Evolutionary conservation across 2,888 invertebrate species (phyloP).

Genomic region (Rhagium mordax): DNA sequence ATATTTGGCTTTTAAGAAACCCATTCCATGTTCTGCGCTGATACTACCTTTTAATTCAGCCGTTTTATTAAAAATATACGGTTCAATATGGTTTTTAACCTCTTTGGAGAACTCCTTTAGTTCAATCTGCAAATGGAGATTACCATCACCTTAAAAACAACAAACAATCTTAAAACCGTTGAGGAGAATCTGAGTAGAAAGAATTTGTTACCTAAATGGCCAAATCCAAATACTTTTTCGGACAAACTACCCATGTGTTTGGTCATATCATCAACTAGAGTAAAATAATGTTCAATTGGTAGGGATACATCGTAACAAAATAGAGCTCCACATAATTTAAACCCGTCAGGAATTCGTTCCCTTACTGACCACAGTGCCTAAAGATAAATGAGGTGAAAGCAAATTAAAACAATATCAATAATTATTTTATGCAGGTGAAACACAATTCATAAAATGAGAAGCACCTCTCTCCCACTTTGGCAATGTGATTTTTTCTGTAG

Average conservation of each 20-base stretch:
- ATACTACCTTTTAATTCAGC: conserved; percentile 86
- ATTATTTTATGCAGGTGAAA: too few species aligned
- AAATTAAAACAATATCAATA: not conserved
- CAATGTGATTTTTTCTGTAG: too few species aligned
- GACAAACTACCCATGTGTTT: conserved; percentile 77
- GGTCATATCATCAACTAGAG: conserved; percentile 81
- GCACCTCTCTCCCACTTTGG: too few species aligned
- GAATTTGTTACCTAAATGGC: conserved; percentile 84
- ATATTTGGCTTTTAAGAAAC: conserved; percentile 87
- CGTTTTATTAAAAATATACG: conserved; percentile 91
- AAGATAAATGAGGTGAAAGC: conserved; percentile 41
- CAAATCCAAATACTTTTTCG: conserved; percentile 86
- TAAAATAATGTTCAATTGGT: conserved; percentile 86
- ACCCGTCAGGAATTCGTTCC: conserved; percentile 85
- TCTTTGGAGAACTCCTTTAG: conserved; percentile 75
- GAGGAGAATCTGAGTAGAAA: not conserved
- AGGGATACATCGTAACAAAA: conserved; percentile 95
- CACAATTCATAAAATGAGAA: too few species aligned
- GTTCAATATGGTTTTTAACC: conserved; percentile 80
- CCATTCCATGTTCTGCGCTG: conserved; percentile 97
- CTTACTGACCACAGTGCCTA: conserved; percentile 88
- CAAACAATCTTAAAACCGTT: not conserved
- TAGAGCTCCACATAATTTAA: conserved; percentile 81
- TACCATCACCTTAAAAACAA: conserved; percentile 84
- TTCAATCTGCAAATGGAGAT: conserved; percentile 92